phyloP scores from a whole-genome alignment of 2,797 vertebrate species.

The Galago senegalensis region DNA sequence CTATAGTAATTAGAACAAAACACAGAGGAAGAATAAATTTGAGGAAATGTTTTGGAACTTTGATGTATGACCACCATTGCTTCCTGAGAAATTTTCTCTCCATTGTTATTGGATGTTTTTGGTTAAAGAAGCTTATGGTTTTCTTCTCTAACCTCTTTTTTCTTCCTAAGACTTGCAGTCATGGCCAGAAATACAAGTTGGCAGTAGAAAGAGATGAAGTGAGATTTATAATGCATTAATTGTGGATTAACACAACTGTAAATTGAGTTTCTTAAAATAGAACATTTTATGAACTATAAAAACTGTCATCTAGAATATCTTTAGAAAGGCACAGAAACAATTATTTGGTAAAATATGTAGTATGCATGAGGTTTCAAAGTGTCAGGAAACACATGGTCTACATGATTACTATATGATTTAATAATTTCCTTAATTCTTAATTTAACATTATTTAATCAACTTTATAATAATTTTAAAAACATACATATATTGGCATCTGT shows the following conservation, averaged over 20 bases:
- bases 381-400: constrained; percentile 14
- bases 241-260: constrained; percentile 40
- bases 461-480: background rate
- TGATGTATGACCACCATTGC: background rate
- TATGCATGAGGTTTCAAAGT: background rate
- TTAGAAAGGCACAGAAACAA: background rate
- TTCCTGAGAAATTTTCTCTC: background rate
- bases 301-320: constrained; percentile 29
- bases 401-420: background rate
- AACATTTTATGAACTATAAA: constrained; percentile 24
- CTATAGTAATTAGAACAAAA: constrained; percentile 42
- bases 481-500: no score
- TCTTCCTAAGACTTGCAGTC: background rate
- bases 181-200: constrained; percentile 36
- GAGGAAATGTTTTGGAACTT: constrained; percentile 34
- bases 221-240: background rate
- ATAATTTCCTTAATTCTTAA: constrained; percentile 7
- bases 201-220: background rate
- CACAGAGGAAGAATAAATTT: constrained; percentile 22
- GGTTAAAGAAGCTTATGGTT: constrained; percentile 17
- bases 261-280: constrained; percentile 44
- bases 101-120: constrained; percentile 21
- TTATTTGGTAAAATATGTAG: background rate
- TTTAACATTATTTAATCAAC: constrained; percentile 49
- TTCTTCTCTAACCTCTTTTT: constrained; percentile 18